Evolutionary conservation across 2,797 vertebrate species (phyloP), one percentile per base, ranked within the genome.

Genomic region (Erpetoichthys calabaricus): DNA sequence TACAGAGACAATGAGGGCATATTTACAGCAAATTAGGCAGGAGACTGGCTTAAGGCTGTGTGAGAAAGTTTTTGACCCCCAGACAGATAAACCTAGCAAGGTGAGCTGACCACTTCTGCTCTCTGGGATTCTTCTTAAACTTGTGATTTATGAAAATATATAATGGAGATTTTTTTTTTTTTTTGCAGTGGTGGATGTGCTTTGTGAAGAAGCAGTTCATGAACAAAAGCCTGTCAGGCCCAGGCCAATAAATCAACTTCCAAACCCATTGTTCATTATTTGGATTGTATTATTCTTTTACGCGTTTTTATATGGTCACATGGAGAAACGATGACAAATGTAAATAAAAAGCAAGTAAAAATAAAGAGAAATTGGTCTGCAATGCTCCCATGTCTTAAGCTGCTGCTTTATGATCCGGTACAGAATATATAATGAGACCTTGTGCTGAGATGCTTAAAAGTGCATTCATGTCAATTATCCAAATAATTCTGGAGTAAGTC

Each of bases 181-280:
- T 51, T 49, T 75, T 70, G 9, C 78, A 98, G 92, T 98, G 96
- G 96, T 99, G 96, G 96, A 87, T 90, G 68, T 99, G 96, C 76
- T 99, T 99, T 67, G 94, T 94, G 78, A 99, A 98, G 85, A 94
- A 76, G 72, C 96, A 98, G 75, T 99, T 99, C 84, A 98, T 98
- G 95, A 98, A 98, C 86, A 98, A 98, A 81, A 98, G 93, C 60
- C 87, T 98, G 53, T 99, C 93, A 6, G 94, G 87, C 56, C 96
- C 96, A 7, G 95, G 95, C 49, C 94, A 98, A 73, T 97, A 76
- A 88, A 62, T 52, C 0, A 50, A 25, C 25, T 1, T 25, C 25
- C 25, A 25, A 25, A 25, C 25, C 25, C 25, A 25, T 25, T 25
- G 25, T 25, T 25, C 25, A 51, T 10, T 43, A 43, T 45, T 58